Evolutionary conservation across 2,888 invertebrate species (phyloP).

Genomic region (Pseudolycoriella hygida): DNA sequence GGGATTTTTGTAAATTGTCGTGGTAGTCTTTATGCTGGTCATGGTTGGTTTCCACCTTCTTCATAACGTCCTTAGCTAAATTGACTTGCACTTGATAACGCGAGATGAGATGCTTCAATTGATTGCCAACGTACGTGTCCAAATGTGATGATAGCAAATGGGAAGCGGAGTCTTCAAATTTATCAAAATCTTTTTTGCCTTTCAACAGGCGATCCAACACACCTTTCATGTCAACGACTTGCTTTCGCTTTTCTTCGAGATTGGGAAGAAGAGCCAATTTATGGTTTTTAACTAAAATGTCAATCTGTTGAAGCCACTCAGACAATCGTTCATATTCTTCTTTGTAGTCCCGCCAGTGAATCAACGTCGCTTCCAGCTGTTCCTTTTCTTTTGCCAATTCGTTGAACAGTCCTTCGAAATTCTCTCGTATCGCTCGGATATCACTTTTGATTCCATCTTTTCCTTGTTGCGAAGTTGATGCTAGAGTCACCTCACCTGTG

Average conservation of each 20-base stretch:
- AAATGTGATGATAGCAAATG: constrained; percentile 64
- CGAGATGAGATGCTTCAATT: constrained; percentile 68
- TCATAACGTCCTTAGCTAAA: constrained; percentile 73
- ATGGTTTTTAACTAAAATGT: constrained; percentile 77
- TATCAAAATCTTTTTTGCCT: constrained; percentile 67
- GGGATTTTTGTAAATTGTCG: constrained; percentile 54
- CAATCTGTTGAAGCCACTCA: constrained; percentile 85
- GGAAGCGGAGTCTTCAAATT: constrained; percentile 62
- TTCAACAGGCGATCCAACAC: constrained; percentile 55
- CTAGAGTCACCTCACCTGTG: constrained; percentile 70
- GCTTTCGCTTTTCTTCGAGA: constrained; percentile 65
- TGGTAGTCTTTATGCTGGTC: constrained; percentile 73
- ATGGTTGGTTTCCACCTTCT: constrained; percentile 76
- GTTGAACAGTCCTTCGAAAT: constrained; percentile 67
- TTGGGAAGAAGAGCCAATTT: constrained; percentile 67
- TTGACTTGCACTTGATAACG: constrained; percentile 79
- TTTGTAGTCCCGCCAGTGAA: constrained; percentile 79
- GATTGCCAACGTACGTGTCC: constrained; percentile 75
- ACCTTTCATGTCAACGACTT: constrained; percentile 64
- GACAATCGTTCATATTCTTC: constrained; percentile 82
- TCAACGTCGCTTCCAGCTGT: constrained; percentile 61
- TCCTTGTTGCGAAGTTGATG: constrained; percentile 64
- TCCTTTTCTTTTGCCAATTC: constrained; percentile 74
- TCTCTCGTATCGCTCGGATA: constrained; percentile 67
- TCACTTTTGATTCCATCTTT: constrained; percentile 68